A percentile compares a stretch with the other conserved stretches of the same genome.
Conservation (phyloP, 2,888 invertebrate species). For the Thymelicus lineola region DNA sequence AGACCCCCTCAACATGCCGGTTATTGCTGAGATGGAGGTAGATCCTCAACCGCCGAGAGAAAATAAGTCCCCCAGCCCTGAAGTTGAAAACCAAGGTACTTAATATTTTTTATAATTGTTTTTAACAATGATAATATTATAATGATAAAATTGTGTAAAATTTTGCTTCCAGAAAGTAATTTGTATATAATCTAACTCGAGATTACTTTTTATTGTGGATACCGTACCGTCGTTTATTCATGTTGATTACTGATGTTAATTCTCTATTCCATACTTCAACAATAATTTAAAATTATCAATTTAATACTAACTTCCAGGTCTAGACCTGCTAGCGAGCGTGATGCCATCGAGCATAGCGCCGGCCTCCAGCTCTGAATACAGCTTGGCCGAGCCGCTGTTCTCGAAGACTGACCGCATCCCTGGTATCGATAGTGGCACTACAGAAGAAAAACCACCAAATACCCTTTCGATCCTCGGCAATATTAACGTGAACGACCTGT, state of each 20-base stretch:
- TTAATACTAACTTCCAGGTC: slow-evolving; percentile 58
- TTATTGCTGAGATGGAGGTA: slow-evolving; percentile 57
- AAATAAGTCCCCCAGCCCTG: slow-evolving; percentile 69
- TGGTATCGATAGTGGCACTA: slow-evolving; percentile 63
- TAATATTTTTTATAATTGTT: background rate
- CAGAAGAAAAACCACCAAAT: slow-evolving; percentile 64
- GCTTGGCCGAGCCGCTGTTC: slow-evolving; percentile 76
- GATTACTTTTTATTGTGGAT: too few relatives aligned
- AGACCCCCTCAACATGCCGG: slow-evolving; percentile 20
- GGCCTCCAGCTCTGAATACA: slow-evolving; percentile 83
- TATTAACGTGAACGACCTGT: slow-evolving; percentile 92
- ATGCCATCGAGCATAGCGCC: slow-evolving; percentile 87
- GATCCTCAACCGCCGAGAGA: slow-evolving; percentile 55
- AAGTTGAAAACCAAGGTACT: slow-evolving; percentile 71
- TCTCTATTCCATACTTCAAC: too few relatives aligned
- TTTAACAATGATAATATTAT: background rate
- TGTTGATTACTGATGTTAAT: too few relatives aligned
- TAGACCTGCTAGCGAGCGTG: slow-evolving; percentile 88
- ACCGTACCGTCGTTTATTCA: too few relatives aligned
- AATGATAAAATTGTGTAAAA: too few relatives aligned
- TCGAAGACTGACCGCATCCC: slow-evolving; percentile 65
- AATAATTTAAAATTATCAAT: too few relatives aligned
- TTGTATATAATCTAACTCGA: too few relatives aligned
- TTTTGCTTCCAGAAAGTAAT: too few relatives aligned
- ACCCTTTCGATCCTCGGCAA: slow-evolving; percentile 61